These are phyloP conservation scores for Pelobates cultripes DNA, from an alignment of 2,797 vertebrate species.

Conservation along the genomic window DNA sequence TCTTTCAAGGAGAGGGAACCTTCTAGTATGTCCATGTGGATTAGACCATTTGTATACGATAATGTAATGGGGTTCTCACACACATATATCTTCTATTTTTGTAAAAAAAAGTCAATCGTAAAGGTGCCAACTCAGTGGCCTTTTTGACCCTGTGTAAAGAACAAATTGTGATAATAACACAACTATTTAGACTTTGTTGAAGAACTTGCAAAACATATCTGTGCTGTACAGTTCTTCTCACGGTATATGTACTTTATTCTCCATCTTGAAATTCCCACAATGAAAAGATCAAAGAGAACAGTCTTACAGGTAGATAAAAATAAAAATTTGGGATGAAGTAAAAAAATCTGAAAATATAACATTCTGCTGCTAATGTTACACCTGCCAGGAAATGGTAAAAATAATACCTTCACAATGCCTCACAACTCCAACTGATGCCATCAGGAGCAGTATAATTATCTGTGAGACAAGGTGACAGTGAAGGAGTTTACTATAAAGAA, in stretches of 20 bases:
- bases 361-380: neutral
- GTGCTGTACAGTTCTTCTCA: no score
- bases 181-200: no score
- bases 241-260: neutral
- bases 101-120: no score
- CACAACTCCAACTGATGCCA: neutral
- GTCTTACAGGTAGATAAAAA: neutral
- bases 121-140: no score
- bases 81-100: no score
- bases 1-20: no score
- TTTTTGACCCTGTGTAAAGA: no score
- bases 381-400: neutral
- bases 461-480: neutral
- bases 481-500: neutral
- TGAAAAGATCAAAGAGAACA: neutral
- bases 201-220: no score
- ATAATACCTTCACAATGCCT: neutral
- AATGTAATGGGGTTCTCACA: no score
- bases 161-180: no score
- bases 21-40: no score
- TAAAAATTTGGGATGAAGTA: neutral
- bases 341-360: neutral
- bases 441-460: neutral
- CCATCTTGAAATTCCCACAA: neutral
- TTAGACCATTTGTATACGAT: no score